Percentiles rank a stretch among this genome's conserved stretches.
These are phyloP conservation scores for Oenanthe oenanthe DNA, from an alignment of 2,113 vertebrate species.

Conservation along the genomic window DNA sequence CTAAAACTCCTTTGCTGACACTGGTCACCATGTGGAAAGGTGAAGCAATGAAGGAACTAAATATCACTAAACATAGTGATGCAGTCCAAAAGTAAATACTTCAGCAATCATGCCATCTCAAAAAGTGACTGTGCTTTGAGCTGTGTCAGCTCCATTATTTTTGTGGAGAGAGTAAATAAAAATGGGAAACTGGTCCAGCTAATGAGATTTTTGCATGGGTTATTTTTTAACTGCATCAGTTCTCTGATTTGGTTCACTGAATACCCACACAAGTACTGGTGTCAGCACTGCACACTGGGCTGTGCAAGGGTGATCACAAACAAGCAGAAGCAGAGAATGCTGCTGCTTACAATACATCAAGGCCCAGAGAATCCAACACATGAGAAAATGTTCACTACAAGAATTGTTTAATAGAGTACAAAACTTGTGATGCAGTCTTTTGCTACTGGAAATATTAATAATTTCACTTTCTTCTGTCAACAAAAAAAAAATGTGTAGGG, in stretches of 20 bases:
- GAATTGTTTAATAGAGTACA: not conserved
- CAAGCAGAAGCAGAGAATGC: not conserved
- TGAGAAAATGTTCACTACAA: not conserved
- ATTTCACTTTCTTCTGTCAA: not conserved
- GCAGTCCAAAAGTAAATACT: not conserved
- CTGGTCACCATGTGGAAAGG: not conserved
- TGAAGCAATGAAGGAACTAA: not conserved
- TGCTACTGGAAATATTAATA: not conserved
- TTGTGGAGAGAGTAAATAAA: not conserved
- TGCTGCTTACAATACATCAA: not conserved
- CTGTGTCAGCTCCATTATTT: not conserved
- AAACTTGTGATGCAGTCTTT: not conserved
- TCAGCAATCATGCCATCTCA: not conserved
- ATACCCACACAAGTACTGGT: not conserved
- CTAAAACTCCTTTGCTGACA: not conserved
- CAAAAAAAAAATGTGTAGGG: not conserved
- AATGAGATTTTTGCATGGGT: not conserved
- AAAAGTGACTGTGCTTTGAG: not conserved
- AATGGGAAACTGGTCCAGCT: not conserved
- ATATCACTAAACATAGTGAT: not conserved
- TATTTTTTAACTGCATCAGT: not conserved
- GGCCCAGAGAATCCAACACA: not conserved
- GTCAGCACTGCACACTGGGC: not conserved
- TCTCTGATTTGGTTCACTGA: not conserved
- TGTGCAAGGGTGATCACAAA: not conserved